Percentiles rank a stretch among this genome's conserved stretches.
phyloP scores from a whole-genome alignment of 37 sponge, comb jelly and placozoan genomes.

The Beroe ovata region DNA sequence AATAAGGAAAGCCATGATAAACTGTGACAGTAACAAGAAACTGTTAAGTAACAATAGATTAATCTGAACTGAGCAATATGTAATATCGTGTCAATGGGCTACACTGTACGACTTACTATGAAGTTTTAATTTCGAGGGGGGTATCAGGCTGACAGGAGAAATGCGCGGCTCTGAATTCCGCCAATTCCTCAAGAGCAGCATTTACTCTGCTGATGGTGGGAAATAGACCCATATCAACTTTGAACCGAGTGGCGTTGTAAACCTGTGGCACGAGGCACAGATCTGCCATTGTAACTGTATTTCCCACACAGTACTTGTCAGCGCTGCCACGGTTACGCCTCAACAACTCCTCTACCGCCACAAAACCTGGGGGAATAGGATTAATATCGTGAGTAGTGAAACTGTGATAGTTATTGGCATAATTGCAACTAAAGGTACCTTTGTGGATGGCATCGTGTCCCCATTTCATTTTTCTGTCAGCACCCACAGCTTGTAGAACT shows the following conservation, averaged over 20 bases:
- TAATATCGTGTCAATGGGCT: too few relatives aligned
- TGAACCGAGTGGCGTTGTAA: constrained; percentile 90
- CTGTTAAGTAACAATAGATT: too few relatives aligned
- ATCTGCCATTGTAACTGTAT: constrained; percentile 97
- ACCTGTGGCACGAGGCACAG: constrained; percentile 90
- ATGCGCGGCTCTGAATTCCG: constrained; percentile 78
- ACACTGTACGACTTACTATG: too few relatives aligned
- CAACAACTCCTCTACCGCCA: constrained; percentile 85
- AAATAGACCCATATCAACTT: constrained; percentile 80
- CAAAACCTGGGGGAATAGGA: constrained; percentile 27
- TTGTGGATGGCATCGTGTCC: constrained; percentile 90
- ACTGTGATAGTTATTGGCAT: too few relatives aligned
- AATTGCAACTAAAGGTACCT: too few relatives aligned
- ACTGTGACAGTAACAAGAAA: too few relatives aligned
- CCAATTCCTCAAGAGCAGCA: constrained; percentile 73
- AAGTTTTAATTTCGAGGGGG: constrained; percentile 76
- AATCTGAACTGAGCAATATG: too few relatives aligned
- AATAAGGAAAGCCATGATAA: too few relatives aligned
- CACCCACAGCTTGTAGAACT: constrained; percentile 88
- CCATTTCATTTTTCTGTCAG: constrained; percentile 89
- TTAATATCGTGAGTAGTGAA: too few relatives aligned
- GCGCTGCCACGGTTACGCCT: constrained; percentile 71
- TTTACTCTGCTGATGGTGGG: constrained; percentile 81
- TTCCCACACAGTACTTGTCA: constrained; percentile 90
- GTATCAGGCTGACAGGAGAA: constrained; percentile 90